A percentile compares a stretch with the other conserved stretches of the same genome.
phyloP scores from a whole-genome alignment of 2,797 vertebrate genomes.

The Synaphobranchus kaupii region DNA sequence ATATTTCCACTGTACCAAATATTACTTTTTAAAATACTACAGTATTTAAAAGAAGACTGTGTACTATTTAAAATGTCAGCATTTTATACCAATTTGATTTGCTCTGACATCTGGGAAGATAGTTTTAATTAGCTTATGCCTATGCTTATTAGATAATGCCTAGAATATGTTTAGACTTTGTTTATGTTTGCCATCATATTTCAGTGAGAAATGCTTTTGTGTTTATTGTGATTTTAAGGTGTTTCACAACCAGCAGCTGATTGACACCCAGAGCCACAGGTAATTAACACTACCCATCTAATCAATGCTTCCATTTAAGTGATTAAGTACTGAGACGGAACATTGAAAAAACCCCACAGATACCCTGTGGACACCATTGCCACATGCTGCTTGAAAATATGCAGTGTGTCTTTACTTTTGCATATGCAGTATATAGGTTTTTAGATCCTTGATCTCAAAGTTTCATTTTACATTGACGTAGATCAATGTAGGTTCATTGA shows the following conservation, averaged over 20 bases:
- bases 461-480: neutral
- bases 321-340: neutral
- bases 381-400: neutral
- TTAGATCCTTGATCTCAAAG: neutral
- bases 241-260: neutral
- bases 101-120: neutral
- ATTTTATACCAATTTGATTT: neutral
- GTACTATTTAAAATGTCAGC: neutral
- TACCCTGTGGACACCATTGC: neutral
- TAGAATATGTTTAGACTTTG: too few species aligned
- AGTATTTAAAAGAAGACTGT: neutral
- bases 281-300: neutral
- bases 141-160: too few species aligned
- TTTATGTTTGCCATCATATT: neutral
- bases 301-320: neutral
- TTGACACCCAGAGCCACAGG: neutral
- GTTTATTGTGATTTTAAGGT: neutral
- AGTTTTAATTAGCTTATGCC: neutral
- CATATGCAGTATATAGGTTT: neutral
- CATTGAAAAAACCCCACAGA: neutral
- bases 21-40: too few species aligned
- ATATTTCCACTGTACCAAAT: neutral
- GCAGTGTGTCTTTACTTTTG: too few species aligned
- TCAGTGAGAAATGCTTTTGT: neutral
- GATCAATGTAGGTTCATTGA: neutral